These are phyloP conservation scores for Alosa sapidissima DNA, from an alignment of 2,797 vertebrate species.

Conservation along the genomic window DNA sequence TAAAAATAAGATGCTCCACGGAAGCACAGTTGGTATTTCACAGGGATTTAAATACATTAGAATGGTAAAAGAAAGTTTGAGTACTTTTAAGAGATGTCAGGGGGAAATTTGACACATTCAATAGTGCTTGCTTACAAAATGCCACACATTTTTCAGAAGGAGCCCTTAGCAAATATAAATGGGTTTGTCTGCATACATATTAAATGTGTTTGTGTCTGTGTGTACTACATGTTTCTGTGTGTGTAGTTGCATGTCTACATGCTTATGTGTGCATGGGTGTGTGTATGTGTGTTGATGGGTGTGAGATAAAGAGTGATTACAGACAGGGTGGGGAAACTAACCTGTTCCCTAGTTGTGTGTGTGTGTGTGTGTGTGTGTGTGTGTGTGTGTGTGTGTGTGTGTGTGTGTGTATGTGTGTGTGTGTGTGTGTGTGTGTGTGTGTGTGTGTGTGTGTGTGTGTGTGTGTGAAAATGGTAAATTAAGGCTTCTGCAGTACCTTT, in stretches of 20 bases:
- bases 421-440: not conserved
- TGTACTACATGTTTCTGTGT: not conserved
- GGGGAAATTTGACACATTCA: not conserved
- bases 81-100: conserved; percentile 16
- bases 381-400: not conserved
- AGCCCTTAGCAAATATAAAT: conserved; percentile 16
- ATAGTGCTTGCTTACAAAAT: conserved; percentile 37
- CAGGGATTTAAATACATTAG: conserved; percentile 51
- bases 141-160: not conserved
- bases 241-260: not conserved
- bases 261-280: not conserved
- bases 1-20: conserved; percentile 34
- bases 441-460: not conserved
- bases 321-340: not conserved
- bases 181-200: not conserved
- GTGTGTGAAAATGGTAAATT: not conserved
- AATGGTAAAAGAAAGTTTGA: conserved; percentile 31
- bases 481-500: conserved; percentile 72
- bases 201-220: not conserved
- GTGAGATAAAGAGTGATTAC: not conserved
- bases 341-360: not conserved
- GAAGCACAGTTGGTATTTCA: conserved; percentile 22
- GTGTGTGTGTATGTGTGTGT: not conserved
- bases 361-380: not conserved
- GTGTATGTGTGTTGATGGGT: not conserved